Evolutionary conservation across 2,888 invertebrate genomes (phyloP), one percentile per base, ranked within the genome.

Genomic region (Philopedon plagiatum): DNA sequence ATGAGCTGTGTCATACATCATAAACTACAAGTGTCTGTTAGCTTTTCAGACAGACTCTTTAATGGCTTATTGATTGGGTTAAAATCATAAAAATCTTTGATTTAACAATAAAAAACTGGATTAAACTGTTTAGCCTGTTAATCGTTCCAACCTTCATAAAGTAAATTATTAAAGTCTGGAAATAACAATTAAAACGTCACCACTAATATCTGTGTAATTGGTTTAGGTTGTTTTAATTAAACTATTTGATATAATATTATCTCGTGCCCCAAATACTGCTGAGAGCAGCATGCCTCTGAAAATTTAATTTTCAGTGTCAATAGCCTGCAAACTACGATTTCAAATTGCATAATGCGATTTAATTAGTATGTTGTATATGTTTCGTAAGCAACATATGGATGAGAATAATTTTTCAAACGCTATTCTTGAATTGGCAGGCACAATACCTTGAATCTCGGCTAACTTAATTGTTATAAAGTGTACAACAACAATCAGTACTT

Each of bases 81-180:
- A n/a, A 34, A 39, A 39, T 37, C 5, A 46, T 46, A 21, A 46
- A 46, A 46, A 11, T 21, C 23, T 21, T 15, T 8, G 26, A 51
- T 51, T 26, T 29, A 15, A 15, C 51, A 51, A 51, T 13, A 51
- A 13, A 15, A 13, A 1, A 51, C 15, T 26, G 1, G 29, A 54
- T 54, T 54, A 29, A 54, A 54, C 29, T 18, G 29, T 54, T 54
- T 29, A 18, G 18, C 51, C 29, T 54, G 29, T 54, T 54, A 29
- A 54, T 54, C 51, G 29, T 18, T 54, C 2, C 18, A 29, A 18
- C 51, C 51, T 54, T 9, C 9, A 18, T 41, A 15, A 49, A 49
- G 11, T 15, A 29, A 54, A 54, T 54, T 51, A 51, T 26, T 29
- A 11, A 29, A 15, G 51, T 9, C 0, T 29, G 23, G 9, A 54